Evolutionary conservation across 2,113 vertebrate genomes (phyloP).

Genomic region (Hucho hucho): DNA sequence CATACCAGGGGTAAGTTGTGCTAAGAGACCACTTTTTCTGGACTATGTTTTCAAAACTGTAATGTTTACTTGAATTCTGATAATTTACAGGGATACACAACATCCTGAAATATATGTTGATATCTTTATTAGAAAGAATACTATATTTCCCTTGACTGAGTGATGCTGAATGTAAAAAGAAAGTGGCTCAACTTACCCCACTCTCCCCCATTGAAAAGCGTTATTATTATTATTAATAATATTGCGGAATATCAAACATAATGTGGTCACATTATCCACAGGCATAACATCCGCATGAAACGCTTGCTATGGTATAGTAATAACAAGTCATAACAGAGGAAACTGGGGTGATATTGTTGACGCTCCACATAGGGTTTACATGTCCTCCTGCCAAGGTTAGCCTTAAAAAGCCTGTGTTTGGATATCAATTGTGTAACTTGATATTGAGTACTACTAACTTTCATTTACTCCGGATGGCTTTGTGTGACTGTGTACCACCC

Average conservation of each 20-base stretch:
- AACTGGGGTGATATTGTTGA: slow-evolving; percentile 31
- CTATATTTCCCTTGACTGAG: no score
- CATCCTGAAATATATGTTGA: no score
- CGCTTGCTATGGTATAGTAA: slow-evolving; percentile 5
- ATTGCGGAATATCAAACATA: slow-evolving; percentile 24
- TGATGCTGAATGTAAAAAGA: no score
- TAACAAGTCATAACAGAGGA: background rate
- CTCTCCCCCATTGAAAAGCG: no score
- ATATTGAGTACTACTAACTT: background rate
- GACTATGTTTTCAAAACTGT: no score
- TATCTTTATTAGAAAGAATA: no score
- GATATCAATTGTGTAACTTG: background rate
- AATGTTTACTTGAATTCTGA: no score
- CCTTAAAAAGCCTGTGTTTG: background rate
- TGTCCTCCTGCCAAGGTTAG: background rate
- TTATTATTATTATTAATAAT: no score
- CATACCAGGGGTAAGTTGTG: no score
- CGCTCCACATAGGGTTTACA: slow-evolving; percentile 12
- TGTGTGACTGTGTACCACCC: slow-evolving; percentile 28
- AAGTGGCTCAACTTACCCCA: no score
- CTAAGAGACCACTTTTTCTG: no score
- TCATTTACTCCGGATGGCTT: slow-evolving; percentile 51
- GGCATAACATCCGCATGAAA: slow-evolving; percentile 37
- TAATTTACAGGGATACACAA: no score
- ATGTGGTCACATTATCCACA: slow-evolving; percentile 30